Percentiles rank a stretch among this genome's conserved stretches.
These are phyloP conservation scores for Drosophila orosa DNA, from an alignment of 1,140 invertebrate species.

Conservation along the genomic window DNA sequence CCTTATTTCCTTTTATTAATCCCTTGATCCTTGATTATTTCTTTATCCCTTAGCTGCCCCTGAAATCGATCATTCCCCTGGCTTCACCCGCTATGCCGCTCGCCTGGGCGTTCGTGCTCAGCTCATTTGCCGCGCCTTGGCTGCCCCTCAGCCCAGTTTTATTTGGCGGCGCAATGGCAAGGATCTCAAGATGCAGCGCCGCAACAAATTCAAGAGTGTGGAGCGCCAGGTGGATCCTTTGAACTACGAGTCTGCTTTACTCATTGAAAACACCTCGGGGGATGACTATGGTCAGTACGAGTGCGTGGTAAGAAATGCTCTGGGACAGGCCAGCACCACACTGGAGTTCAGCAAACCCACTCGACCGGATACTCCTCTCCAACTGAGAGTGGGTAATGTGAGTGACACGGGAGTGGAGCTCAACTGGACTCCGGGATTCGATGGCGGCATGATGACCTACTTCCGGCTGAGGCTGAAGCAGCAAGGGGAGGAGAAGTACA, in stretches of 20 bases:
- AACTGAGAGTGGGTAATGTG: constrained; percentile 91
- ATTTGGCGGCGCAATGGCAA: constrained; percentile 91
- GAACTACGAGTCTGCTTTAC: constrained; percentile 90
- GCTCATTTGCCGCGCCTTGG: constrained; percentile 92
- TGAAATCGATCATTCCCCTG: constrained; percentile 92
- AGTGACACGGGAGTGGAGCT: constrained; percentile 93
- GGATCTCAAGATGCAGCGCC: constrained; percentile 73
- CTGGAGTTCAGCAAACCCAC: constrained; percentile 93
- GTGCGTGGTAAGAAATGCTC: constrained; percentile 94
- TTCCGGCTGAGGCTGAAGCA: constrained; percentile 90
- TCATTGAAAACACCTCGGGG: constrained; percentile 91
- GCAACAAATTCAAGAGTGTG: constrained; percentile 70
- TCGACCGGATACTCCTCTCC: constrained; percentile 92
- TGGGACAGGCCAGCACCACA: constrained; percentile 91
- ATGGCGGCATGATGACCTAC: constrained; percentile 94
- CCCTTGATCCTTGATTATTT: background rate
- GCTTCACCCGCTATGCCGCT: constrained; percentile 93
- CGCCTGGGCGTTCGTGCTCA: constrained; percentile 92
- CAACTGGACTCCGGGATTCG: constrained; percentile 95
- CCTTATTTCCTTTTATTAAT: too few relatives aligned
- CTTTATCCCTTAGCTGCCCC: constrained; percentile 89
- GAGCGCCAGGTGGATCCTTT: constrained; percentile 85
- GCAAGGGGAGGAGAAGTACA: constrained; percentile 86
- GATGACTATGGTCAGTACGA: constrained; percentile 95
- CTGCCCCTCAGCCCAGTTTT: constrained; percentile 92